These are phyloP conservation scores for Drosophila baimaii DNA, from an alignment of 1,140 invertebrate species.

Conservation along the genomic window DNA sequence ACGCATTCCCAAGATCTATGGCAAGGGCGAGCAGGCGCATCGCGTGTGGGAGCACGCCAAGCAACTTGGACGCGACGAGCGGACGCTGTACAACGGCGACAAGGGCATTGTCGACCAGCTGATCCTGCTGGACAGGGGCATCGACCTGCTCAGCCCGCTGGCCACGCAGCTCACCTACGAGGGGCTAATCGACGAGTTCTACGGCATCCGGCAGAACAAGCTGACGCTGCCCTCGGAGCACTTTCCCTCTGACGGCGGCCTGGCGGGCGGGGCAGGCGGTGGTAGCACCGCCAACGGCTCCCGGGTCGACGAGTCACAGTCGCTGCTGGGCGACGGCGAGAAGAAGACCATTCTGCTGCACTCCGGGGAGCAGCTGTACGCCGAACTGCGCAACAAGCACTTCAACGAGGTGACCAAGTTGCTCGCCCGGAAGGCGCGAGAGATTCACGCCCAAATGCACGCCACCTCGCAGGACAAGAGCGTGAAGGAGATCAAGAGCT, in stretches of 20 bases:
- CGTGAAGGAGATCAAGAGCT: slow-evolving; percentile 96
- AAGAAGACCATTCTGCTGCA: slow-evolving; percentile 93
- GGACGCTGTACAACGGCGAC: slow-evolving; percentile 85
- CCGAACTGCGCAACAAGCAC: slow-evolving; percentile 96
- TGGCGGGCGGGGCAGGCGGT: slow-evolving; percentile 78
- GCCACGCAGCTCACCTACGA: slow-evolving; percentile 98
- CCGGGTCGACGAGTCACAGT: slow-evolving; percentile 14
- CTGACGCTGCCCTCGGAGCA: slow-evolving; percentile 93
- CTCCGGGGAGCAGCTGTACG: slow-evolving; percentile 95
- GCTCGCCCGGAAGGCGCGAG: slow-evolving; percentile 94
- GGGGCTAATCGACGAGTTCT: slow-evolving; percentile 93
- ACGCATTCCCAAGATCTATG: slow-evolving; percentile 94
- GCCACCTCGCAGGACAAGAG: slow-evolving; percentile 94
- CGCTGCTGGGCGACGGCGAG: slow-evolving; percentile 85
- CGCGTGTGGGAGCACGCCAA: slow-evolving; percentile 95
- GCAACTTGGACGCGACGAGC: slow-evolving; percentile 90
- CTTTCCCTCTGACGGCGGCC: slow-evolving; percentile 88
- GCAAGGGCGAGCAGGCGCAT: slow-evolving; percentile 94
- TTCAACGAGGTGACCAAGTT: slow-evolving; percentile 95
- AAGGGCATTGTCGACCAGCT: slow-evolving; percentile 92
- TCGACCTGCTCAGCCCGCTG: slow-evolving; percentile 96
- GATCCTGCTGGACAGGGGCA: slow-evolving; percentile 93
- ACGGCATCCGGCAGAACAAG: slow-evolving; percentile 87
- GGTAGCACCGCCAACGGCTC: slow-evolving; percentile 2
- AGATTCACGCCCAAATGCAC: slow-evolving; percentile 94